phyloP scores from a whole-genome alignment of 2,797 vertebrate genomes.

The Onychomys leucogaster region DNA sequence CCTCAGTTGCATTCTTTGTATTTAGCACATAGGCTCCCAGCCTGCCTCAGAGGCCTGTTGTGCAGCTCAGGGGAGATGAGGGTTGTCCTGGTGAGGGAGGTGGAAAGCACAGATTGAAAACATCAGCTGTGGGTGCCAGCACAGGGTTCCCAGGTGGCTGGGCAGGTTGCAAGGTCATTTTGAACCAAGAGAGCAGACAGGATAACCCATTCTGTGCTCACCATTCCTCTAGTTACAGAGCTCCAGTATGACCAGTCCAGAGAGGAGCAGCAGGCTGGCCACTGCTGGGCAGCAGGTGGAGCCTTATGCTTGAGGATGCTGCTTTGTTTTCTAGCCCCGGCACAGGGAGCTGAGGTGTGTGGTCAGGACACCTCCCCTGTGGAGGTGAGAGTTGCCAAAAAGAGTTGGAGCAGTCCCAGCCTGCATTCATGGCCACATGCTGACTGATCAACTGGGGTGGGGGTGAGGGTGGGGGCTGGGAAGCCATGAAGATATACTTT shows the following conservation, averaged over 20 bases:
- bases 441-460: background rate
- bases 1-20: background rate
- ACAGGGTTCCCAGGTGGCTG: background rate
- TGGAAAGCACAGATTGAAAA: background rate
- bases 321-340: background rate
- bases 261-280: fast-evolving
- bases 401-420: no score
- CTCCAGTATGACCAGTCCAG: background rate
- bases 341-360: fast-evolving
- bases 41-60: background rate
- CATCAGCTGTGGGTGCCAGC: no score
- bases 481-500: background rate
- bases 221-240: background rate
- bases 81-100: background rate
- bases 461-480: background rate
- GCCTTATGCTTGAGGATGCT: background rate
- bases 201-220: background rate
- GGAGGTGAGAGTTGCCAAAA: background rate
- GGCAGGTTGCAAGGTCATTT: background rate
- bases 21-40: background rate
- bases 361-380: fast-evolving
- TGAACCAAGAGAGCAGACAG: background rate
- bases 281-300: background rate
- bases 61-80: background rate
- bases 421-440: fast-evolving